Evolutionary conservation across 2,113 vertebrate species (phyloP).

Genomic region (Brachionichthys hirsutus): DNA sequence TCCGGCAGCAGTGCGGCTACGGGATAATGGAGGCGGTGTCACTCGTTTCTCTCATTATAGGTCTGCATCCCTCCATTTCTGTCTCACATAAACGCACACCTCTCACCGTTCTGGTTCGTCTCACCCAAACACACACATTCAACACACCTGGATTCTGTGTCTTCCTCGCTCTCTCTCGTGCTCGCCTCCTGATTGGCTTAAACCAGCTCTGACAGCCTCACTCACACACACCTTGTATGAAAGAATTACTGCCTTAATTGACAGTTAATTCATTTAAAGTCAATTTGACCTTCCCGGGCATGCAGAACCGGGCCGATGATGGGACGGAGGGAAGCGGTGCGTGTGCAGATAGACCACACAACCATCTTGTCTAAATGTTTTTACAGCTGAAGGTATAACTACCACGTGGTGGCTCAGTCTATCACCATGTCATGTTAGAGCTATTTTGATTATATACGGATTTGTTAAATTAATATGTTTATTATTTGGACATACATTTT

Average conservation of each 20-base stretch:
- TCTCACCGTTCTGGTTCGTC: constrained; percentile 11
- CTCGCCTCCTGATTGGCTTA: constrained; percentile 57
- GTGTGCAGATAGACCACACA: constrained; percentile 16
- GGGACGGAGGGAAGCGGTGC: constrained; percentile 10
- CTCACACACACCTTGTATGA: constrained; percentile 70
- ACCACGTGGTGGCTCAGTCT: too few species aligned
- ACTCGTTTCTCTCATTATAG: constrained; percentile 43
- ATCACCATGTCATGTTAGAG: too few species aligned
- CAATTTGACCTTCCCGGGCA: constrained; percentile 78
- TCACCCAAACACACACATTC: constrained; percentile 7
- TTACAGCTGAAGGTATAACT: neutral
- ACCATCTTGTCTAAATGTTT: constrained; percentile 1
- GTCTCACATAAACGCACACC: constrained; percentile 21
- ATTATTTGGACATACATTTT: too few species aligned
- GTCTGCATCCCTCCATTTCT: constrained; percentile 18
- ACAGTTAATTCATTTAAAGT: constrained; percentile 83
- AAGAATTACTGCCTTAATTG: constrained; percentile 81
- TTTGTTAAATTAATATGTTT: too few species aligned
- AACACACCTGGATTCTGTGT: constrained; percentile 19
- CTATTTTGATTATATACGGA: too few species aligned
- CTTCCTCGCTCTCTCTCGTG: constrained; percentile 39
- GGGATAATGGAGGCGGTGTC: constrained; percentile 58
- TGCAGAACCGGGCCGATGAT: constrained; percentile 11
- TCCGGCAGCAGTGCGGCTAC: constrained; percentile 25
- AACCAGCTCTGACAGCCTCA: constrained; percentile 70